Evolutionary conservation across 2,797 vertebrate species (phyloP), one percentile per base, ranked within the genome.

Genomic region (Masticophis lateralis): DNA sequence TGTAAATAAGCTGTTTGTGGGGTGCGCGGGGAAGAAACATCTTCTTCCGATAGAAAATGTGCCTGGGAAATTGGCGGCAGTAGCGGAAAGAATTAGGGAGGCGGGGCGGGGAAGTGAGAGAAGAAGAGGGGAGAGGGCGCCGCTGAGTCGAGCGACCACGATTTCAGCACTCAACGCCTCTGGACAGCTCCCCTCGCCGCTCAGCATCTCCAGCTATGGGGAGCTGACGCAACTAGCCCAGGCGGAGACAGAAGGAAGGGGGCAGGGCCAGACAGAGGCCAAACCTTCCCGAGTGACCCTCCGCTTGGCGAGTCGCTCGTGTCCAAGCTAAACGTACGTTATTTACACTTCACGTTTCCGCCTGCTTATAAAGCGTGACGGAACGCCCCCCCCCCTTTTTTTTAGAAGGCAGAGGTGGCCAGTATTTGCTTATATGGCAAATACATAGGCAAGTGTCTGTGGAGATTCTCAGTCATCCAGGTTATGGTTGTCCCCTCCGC

Each of bases 111-210:
- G 86, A 6, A 6, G 37, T 3, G 60, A 27, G 25, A 4, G 55
- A 56, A 28, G 25, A 22, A 60, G 57, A 51, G 60, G 12, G 27
- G 43, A 20, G 61, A 90, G 43, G 51, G 18, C 28, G 61, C 20
- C 22, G 96, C 94, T 96, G 94, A 97, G 95, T 59, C 92, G 94
- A 96, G 97, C 97, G 96, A 97, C 98, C 97, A 98, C 98, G 97
- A 98, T 97, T 99, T 98, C 99, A 99, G 98, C 98, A 99, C 99
- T 98, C 97, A 94, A 96, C 96, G 97, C 96, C 96, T 97, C 98
- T 98, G 98, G 99, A 99, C 99, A 99, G 99, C 98, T 98, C 98
- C 98, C 97, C 96, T 98, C 96, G 98, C 91, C 97, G 98, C 98
- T 96, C 98, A 69, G 90, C 97, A 94, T 96, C 97, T 97, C 98